These are phyloP conservation scores for Chorisops tibialis DNA, from an alignment of 2,888 invertebrate genomes.

Conservation along the genomic window DNA sequence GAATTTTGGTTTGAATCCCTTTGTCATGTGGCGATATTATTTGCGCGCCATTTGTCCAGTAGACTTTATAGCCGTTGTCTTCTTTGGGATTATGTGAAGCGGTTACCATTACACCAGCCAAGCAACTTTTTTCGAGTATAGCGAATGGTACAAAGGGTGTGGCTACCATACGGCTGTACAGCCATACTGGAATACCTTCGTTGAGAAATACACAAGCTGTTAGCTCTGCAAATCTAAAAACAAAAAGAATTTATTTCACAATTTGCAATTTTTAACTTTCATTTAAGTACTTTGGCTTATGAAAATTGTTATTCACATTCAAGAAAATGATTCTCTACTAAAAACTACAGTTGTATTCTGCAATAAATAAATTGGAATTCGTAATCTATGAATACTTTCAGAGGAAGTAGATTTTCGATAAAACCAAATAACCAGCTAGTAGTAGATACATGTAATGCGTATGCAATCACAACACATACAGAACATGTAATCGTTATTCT, in stretches of 20 bases:
- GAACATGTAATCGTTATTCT: too few species aligned
- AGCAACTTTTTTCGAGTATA: conserved; percentile 68
- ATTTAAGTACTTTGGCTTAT: too few species aligned
- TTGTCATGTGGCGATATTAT: conserved; percentile 90
- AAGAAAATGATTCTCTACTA: too few species aligned
- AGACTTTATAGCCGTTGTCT: conserved; percentile 97
- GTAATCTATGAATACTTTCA: too few species aligned
- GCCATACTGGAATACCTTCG: conserved; percentile 71
- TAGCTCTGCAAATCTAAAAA: conserved; percentile 78
- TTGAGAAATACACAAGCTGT: conserved; percentile 80
- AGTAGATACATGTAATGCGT: too few species aligned
- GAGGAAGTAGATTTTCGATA: too few species aligned
- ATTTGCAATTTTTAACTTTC: not conserved
- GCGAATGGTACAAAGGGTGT: conserved; percentile 94
- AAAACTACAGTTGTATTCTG: too few species aligned
- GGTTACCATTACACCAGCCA: conserved; percentile 89
- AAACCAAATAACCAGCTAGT: too few species aligned
- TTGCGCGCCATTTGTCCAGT: conserved; percentile 93
- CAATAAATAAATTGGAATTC: too few species aligned
- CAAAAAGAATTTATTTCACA: conserved; percentile 25
- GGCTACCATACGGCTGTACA: conserved; percentile 77
- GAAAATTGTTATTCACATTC: too few species aligned
- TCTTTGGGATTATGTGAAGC: conserved; percentile 95
- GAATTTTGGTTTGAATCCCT: conserved; percentile 75
- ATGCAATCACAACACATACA: too few species aligned